Percentiles rank a stretch among this genome's conserved stretches.
Evolutionary conservation across 35 echinoderm and acorn worm species (phyloP).

Genomic region (Apostichopus californicus): DNA sequence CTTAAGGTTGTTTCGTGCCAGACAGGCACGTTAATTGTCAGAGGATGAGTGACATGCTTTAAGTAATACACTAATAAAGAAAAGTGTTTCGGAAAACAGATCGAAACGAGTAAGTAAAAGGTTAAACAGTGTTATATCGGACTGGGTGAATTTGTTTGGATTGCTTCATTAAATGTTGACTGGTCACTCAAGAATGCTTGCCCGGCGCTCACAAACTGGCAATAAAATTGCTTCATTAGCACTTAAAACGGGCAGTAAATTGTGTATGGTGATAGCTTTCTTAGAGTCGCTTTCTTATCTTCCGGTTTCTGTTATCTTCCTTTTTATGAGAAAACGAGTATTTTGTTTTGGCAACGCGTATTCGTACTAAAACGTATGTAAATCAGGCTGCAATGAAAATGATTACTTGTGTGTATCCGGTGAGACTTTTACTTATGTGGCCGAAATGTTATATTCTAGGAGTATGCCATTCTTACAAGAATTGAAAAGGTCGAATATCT

Average conservation of each 20-base stretch:
- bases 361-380: too few species aligned
- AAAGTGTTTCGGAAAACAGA: slow-evolving; percentile 30
- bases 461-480: too few species aligned
- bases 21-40: slow-evolving; percentile 25
- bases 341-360: too few species aligned
- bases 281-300: too few species aligned
- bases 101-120: not conserved
- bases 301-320: too few species aligned
- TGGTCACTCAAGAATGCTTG: not conserved
- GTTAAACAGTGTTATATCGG: not conserved
- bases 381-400: too few species aligned
- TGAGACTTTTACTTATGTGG: too few species aligned
- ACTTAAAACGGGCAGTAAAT: not conserved
- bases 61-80: slow-evolving; percentile 30
- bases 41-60: slow-evolving; percentile 10
- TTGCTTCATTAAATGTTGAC: slow-evolving; percentile 13
- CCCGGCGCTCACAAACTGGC: not conserved
- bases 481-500: too few species aligned
- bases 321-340: too few species aligned
- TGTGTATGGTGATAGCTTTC: not conserved
- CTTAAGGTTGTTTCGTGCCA: slow-evolving; percentile 25
- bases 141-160: slow-evolving; percentile 3
- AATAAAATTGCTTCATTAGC: not conserved
- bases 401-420: too few species aligned
- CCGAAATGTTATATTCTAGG: too few species aligned